Base-by-base conservation (phyloP, 2,888 invertebrate species). In the Dione juno region DNA sequence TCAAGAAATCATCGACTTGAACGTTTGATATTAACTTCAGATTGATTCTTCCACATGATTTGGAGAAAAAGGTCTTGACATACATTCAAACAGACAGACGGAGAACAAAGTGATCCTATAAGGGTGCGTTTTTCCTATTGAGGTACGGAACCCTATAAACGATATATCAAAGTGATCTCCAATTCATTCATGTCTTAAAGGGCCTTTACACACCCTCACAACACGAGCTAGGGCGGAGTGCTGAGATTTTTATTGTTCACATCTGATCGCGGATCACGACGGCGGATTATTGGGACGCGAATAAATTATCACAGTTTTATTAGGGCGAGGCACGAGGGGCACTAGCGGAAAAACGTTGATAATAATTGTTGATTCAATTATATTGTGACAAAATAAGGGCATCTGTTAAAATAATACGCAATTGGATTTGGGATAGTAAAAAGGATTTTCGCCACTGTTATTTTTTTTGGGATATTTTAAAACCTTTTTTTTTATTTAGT, bases 191-290 rank as follows among this genome's bases (percentile, higher is more conserved):
- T 59, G n/a, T 43, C n/a, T 70, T 40, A 61, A 71, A 40, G 37
- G 64, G 57, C 65, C 72, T 71, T 72, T 67, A 72, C 41, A 40
- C 57, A 67, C 74, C 75, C 75, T 72, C 67, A 50, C 69, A 37
- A 40, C 14, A 52, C 43, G 19, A 48, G 67, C 35, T 69, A 69
- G 75, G 76, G 77, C 65, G 78, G 80, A 84, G 83, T 83, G 81
- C 79, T 61, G 84, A 83, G 87, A 89, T 90, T 90, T 88, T 86
- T 84, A 88, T 89, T 90, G 84, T 86, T 80, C 85, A 74, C 81
- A 81, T 84, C 82, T 82, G 84, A 85, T 84, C 82, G 79, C 80
- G 78, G 79, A 80, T 81, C 82, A 80, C 80, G 78, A 74, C 77
- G 77, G 77, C 76, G 84, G 88, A 87, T 89, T 88, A 89, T 81